Percentiles rank a stretch among this genome's conserved stretches.
Evolutionary conservation across 2,797 vertebrate species (phyloP).

Genomic region (Siniperca obscura): DNA sequence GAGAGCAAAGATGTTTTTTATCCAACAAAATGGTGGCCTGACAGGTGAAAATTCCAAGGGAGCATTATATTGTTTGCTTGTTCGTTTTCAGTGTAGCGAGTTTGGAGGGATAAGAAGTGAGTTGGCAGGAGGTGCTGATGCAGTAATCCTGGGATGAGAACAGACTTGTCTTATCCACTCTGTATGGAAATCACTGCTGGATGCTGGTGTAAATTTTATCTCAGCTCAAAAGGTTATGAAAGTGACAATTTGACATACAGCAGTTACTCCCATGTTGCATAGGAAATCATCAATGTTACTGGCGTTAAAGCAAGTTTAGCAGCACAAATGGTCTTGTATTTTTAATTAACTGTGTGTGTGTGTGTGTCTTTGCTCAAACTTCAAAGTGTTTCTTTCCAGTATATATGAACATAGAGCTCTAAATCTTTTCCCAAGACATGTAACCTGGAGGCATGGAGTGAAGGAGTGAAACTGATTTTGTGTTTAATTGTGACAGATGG

Average conservation of each 20-base stretch:
- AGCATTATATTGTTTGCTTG: background rate
- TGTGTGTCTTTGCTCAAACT: background rate
- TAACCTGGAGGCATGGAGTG: background rate
- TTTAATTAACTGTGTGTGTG: background rate
- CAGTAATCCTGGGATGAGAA: conserved; percentile 6
- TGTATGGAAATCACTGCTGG: conserved; percentile 16
- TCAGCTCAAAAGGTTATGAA: background rate
- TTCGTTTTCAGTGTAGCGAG: background rate
- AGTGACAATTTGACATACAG: background rate
- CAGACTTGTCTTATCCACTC: conserved; percentile 2
- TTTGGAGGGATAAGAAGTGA: conserved; percentile 14
- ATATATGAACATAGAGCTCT: background rate
- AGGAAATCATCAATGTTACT: background rate
- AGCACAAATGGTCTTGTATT: background rate
- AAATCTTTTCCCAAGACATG: background rate
- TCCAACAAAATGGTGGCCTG: background rate
- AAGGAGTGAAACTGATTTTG: conserved; percentile 78
- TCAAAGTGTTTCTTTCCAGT: background rate
- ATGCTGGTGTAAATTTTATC: conserved; percentile 11
- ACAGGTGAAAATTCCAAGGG: background rate
- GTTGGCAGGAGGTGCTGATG: conserved; percentile 13
- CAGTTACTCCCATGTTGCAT: background rate
- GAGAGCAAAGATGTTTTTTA: background rate
- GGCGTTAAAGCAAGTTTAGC: background rate
- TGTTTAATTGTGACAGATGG: conserved; percentile 96